These are phyloP conservation scores for Tarsius wallacei DNA, from an alignment of 2,797 vertebrate species.

Conservation along the genomic window DNA sequence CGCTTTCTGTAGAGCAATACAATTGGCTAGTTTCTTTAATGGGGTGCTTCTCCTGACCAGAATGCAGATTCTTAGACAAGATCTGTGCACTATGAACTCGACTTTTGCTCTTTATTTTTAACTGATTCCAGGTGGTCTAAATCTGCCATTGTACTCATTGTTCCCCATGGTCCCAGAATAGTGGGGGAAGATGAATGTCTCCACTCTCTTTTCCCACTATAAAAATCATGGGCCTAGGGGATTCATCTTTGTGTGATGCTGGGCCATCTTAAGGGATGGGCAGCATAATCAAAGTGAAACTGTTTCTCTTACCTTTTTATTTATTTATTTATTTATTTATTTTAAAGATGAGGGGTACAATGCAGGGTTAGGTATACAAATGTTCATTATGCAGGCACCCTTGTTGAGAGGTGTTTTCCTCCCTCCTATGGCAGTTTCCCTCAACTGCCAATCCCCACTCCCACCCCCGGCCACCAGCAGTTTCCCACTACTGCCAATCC, in stretches of 20 bases:
- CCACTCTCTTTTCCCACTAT: not conserved
- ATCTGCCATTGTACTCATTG: rapidly evolving
- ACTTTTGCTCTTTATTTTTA: not conserved
- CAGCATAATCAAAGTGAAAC: not conserved
- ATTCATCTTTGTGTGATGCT: not conserved
- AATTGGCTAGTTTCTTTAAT: not conserved
- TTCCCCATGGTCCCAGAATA: not conserved
- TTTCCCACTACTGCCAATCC: no score
- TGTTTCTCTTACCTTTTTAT: not conserved
- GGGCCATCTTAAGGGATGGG: not conserved
- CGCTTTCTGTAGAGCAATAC: not conserved
- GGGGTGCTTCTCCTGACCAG: no score
- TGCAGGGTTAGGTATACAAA: no score
- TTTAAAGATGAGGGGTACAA: no score
- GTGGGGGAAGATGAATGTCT: not conserved
- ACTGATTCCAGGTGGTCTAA: not conserved
- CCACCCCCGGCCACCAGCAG: no score
- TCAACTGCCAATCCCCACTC: no score
- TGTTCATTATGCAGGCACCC: no score
- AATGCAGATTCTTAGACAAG: not conserved
- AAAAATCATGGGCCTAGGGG: not conserved
- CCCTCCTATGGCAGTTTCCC: no score
- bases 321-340: no score
- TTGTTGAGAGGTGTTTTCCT: no score
- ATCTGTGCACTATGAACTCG: not conserved